These are phyloP conservation scores for Archips xylosteana DNA, from an alignment of 2,888 invertebrate species.

Conservation along the genomic window DNA sequence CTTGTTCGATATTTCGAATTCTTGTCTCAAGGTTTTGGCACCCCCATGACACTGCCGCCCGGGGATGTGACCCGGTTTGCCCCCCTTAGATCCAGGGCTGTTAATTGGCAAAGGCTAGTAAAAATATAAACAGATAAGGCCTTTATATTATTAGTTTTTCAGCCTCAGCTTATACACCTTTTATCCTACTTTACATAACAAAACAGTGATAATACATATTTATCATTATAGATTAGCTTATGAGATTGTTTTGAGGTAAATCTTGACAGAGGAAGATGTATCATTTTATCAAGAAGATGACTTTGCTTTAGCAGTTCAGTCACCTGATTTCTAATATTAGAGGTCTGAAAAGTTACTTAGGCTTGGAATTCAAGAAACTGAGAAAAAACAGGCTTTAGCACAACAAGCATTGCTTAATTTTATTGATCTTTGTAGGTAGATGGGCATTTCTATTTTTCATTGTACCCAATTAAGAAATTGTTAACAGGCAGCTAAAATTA, in stretches of 20 bases:
- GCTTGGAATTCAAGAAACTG: not conserved
- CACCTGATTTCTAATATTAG: constrained; percentile 3
- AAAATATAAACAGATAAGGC: not conserved
- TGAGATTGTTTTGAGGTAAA: constrained; percentile 22
- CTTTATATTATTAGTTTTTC: not conserved
- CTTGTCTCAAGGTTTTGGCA: too few relatives aligned
- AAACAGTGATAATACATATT: constrained; percentile 27
- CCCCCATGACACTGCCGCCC: too few relatives aligned
- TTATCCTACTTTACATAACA: constrained; percentile 28
- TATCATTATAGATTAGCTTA: constrained; percentile 33
- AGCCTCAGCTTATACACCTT: not conserved
- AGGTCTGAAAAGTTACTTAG: not conserved
- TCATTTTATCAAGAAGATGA: constrained; percentile 32
- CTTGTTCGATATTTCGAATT: too few relatives aligned
- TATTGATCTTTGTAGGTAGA: too few relatives aligned
- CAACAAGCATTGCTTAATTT: not conserved
- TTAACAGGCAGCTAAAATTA: too few relatives aligned
- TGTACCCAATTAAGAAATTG: too few relatives aligned
- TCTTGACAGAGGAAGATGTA: constrained; percentile 34
- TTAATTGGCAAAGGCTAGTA: not conserved
- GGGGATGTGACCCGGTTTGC: too few relatives aligned
- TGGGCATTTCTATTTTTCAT: too few relatives aligned
- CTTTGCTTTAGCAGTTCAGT: not conserved
- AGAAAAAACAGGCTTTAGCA: not conserved
- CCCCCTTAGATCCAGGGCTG: too few relatives aligned